These are phyloP conservation scores for Caenorhabditis sp. DNA, from an alignment of 2,888 invertebrate genomes.

Conservation along the genomic window DNA sequence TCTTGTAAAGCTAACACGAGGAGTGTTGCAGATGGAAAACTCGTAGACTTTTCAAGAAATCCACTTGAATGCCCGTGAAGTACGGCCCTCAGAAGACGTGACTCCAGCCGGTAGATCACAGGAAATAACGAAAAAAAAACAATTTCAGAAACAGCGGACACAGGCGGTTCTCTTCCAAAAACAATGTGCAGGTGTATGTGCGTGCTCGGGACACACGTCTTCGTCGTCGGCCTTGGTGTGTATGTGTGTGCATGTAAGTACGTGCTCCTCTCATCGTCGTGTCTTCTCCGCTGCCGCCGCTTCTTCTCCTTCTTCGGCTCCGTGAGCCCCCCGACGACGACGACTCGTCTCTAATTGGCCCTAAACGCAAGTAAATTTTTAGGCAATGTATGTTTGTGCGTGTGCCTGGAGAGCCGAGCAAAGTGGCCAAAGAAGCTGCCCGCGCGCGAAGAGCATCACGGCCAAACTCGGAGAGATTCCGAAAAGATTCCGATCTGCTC, in stretches of 20 bases:
- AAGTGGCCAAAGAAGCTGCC: constrained; percentile 2
- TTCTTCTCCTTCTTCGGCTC: constrained; percentile 22
- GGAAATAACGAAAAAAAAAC: no score
- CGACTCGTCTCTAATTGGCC: constrained; percentile 57
- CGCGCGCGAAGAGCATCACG: background rate
- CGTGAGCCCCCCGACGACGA: constrained; percentile 30
- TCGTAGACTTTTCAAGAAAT: background rate
- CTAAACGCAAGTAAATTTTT: constrained; percentile 59
- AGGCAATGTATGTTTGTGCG: constrained; percentile 41
- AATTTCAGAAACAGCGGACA: constrained; percentile 1
- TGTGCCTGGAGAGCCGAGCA: constrained; percentile 16
- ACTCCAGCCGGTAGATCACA: no score
- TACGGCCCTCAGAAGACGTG: background rate
- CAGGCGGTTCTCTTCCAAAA: constrained; percentile 3
- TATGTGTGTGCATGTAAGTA: constrained; percentile 36
- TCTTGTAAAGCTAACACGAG: constrained; percentile 6
- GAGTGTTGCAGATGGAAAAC: no score
- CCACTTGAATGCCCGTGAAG: constrained; percentile 1
- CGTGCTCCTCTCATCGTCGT: constrained; percentile 41
- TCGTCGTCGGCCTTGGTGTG: background rate
- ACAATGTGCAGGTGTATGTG: constrained; percentile 40
- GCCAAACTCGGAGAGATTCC: constrained; percentile 7
- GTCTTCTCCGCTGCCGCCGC: constrained; percentile 26
- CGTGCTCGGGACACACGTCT: constrained; percentile 1
- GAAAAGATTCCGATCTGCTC: constrained; percentile 16